Evolutionary conservation across 2,888 invertebrate genomes (phyloP).

Genomic region (Lasioglossum marginatum): DNA sequence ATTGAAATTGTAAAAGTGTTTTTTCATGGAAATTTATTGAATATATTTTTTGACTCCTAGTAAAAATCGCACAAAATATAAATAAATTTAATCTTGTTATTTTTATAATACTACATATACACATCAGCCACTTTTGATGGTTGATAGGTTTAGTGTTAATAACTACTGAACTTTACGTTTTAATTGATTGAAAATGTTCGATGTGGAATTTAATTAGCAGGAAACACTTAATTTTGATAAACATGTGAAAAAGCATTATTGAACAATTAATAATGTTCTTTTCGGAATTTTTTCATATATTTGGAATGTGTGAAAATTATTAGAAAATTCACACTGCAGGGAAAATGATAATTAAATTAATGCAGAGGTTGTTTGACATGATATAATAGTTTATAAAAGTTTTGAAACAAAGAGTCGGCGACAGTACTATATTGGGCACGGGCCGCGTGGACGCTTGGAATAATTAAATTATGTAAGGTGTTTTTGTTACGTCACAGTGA

Average conservation of each 20-base stretch:
- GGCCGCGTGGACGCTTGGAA: background rate
- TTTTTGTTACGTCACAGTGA: constrained; percentile 10
- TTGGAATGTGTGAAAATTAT: background rate
- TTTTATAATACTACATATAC: too few species aligned
- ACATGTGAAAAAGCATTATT: too few species aligned
- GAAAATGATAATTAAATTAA: background rate
- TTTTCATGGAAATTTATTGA: too few species aligned
- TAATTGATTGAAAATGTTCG: background rate
- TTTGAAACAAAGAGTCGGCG: background rate
- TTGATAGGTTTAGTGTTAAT: too few species aligned
- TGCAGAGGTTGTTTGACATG: background rate
- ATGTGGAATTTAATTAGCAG: background rate
- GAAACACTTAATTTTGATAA: background rate
- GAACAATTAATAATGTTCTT: too few species aligned
- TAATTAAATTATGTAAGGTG: background rate
- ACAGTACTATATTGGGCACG: background rate
- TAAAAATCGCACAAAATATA: too few species aligned
- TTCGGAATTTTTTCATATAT: background rate
- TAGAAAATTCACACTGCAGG: background rate
- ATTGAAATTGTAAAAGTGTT: too few species aligned
- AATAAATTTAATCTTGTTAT: too few species aligned
- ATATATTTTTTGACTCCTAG: too few species aligned
- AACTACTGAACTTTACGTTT: too few species aligned
- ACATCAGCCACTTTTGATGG: too few species aligned
- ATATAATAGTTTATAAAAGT: background rate